Conservation (phyloP, 2,888 invertebrate genomes). For the Gastracanthus pulcherrimus region DNA sequence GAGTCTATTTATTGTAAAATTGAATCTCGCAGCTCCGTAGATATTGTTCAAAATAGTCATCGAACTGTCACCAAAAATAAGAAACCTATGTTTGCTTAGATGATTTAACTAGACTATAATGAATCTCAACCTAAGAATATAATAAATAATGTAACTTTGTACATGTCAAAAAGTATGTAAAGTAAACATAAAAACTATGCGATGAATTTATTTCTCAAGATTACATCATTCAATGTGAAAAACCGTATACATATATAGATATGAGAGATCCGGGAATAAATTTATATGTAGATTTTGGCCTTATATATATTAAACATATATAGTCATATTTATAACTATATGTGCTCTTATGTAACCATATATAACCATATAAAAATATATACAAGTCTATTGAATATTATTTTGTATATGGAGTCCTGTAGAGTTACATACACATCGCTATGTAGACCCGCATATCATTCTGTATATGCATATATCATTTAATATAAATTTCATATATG, state of each 20-base stretch:
- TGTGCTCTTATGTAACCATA: no score
- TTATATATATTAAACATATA: no score
- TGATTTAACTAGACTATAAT: conserved; percentile 12
- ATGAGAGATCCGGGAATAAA: background rate
- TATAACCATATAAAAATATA: no score
- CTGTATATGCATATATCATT: no score
- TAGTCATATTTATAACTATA: no score
- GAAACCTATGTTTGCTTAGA: conserved; percentile 8
- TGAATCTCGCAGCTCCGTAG: conserved; percentile 27
- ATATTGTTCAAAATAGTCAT: conserved; percentile 27
- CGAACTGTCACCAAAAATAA: conserved; percentile 1
- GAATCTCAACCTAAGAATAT: conserved; percentile 9
- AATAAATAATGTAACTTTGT: conserved; percentile 40
- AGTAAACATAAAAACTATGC: conserved; percentile 36
- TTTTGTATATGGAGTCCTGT: no score
- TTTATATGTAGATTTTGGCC: no score
- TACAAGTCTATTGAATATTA: no score
- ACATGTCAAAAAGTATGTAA: conserved; percentile 45
- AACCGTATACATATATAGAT: background rate
- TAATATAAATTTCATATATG: no score
- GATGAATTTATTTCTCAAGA: conserved; percentile 28
- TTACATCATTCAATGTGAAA: background rate
- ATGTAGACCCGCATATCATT: no score
- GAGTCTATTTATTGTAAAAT: conserved; percentile 32
- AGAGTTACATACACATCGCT: no score